Conservation (phyloP, 1,140 invertebrate species). For the Prorops nasuta region DNA sequence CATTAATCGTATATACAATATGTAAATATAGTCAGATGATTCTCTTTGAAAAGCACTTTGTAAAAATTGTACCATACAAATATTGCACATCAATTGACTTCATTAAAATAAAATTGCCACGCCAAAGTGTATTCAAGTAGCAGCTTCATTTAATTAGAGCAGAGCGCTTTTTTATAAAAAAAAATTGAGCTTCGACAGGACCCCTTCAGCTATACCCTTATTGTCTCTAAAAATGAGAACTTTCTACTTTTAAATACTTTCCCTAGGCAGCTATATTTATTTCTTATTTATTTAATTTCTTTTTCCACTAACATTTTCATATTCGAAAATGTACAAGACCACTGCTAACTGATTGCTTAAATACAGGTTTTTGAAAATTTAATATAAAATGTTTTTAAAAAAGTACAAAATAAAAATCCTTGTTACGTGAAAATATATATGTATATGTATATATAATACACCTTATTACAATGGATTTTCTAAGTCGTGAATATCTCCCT, state of each 20-base stretch:
- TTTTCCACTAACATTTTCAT: no score
- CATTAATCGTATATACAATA: constrained; percentile 38
- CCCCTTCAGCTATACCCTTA: no score
- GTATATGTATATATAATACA: constrained; percentile 11
- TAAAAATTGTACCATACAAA: constrained; percentile 43
- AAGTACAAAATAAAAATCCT: constrained; percentile 42
- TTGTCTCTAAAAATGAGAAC: no score
- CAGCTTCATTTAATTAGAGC: constrained; percentile 21
- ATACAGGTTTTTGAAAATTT: constrained; percentile 20
- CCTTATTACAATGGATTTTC: constrained; percentile 21
- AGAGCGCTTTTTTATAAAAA: constrained; percentile 12
- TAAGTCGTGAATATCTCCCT: constrained; percentile 12
- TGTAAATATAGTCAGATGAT: constrained; percentile 37
- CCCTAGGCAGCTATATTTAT: no score
- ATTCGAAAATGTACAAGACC: constrained; percentile 22
- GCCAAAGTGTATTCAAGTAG: constrained; percentile 14
- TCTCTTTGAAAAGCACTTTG: constrained; percentile 30
- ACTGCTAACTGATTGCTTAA: no score
- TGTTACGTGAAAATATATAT: constrained; percentile 32
- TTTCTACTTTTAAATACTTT: no score
- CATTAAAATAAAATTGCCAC: constrained; percentile 15
- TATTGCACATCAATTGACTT: constrained; percentile 40
- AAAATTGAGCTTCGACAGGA: constrained; percentile 16
- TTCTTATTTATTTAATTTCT: no score
- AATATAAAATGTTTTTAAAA: constrained; percentile 37